These are phyloP conservation scores for Kryphioiulus occultus DNA, from an alignment of 2,888 invertebrate genomes.

Conservation along the genomic window DNA sequence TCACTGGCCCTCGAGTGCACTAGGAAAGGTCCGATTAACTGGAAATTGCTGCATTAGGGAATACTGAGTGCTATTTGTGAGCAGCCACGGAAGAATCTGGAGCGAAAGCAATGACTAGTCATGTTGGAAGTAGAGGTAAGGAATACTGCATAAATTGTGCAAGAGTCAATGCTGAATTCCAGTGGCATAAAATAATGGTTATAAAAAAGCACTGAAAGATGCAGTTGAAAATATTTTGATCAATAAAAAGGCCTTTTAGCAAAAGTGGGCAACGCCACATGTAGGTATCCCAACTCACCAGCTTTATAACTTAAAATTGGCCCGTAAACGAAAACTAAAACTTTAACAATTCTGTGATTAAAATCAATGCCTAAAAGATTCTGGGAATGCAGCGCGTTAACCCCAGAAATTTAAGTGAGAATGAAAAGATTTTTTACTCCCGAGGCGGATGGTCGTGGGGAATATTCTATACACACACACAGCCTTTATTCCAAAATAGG, in stretches of 20 bases:
- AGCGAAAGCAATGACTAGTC: background rate
- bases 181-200: too few species aligned
- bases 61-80: constrained; percentile 3
- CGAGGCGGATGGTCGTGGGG: background rate
- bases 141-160: background rate
- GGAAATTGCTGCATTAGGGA: background rate
- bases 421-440: background rate
- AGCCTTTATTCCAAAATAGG: background rate
- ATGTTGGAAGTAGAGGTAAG: background rate
- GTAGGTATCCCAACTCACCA: too few species aligned
- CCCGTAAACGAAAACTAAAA: background rate
- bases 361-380: background rate
- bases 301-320: background rate
- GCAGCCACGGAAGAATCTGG: background rate
- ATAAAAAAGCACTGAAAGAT: too few species aligned
- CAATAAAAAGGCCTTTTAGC: too few species aligned
- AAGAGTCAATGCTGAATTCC: background rate
- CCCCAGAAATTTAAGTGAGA: too few species aligned
- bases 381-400: too few species aligned
- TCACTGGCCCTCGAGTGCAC: constrained; percentile 1
- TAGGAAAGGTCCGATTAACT: background rate
- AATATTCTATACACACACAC: background rate
- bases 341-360: too few species aligned
- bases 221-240: too few species aligned
- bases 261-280: too few species aligned